Evolutionary conservation across 1,140 invertebrate species (phyloP).

Genomic region (Lepidostoma basale): DNA sequence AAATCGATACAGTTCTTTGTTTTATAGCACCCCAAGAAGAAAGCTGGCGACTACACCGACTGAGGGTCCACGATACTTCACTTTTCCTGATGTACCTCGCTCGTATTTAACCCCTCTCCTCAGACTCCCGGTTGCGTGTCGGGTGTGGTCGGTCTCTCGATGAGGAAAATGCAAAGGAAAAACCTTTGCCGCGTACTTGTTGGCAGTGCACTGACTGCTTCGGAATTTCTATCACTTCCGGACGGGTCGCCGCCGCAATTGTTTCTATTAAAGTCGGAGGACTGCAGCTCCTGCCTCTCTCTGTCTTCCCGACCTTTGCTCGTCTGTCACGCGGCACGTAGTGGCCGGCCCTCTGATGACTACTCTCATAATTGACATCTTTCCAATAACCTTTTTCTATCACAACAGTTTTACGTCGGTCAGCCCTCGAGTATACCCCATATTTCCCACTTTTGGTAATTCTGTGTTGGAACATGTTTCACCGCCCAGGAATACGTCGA

Average conservation of each 20-base stretch:
- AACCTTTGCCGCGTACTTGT: background rate
- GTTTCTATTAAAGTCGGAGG: background rate
- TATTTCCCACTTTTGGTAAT: too few relatives aligned
- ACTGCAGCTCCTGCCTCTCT: background rate
- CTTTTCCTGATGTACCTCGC: background rate
- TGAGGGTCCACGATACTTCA: background rate
- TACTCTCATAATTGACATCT: background rate
- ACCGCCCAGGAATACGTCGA: too few relatives aligned
- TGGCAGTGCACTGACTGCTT: background rate
- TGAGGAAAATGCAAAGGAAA: background rate
- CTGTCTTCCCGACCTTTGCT: background rate
- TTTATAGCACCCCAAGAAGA: background rate
- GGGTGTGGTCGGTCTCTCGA: background rate
- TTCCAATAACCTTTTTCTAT: background rate
- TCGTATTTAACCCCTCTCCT: background rate
- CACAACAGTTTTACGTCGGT: background rate
- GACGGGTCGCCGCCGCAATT: background rate
- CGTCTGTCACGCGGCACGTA: background rate
- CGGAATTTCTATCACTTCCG: conserved; percentile 4
- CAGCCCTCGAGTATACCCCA: background rate
- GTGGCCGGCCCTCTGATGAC: background rate
- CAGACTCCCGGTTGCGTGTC: background rate
- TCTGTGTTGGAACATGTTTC: too few relatives aligned
- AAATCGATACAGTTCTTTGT: background rate
- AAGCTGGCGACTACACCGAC: background rate